These are phyloP conservation scores for Thereva nobilitata DNA, from an alignment of 2,888 invertebrate genomes.

Conservation along the genomic window DNA sequence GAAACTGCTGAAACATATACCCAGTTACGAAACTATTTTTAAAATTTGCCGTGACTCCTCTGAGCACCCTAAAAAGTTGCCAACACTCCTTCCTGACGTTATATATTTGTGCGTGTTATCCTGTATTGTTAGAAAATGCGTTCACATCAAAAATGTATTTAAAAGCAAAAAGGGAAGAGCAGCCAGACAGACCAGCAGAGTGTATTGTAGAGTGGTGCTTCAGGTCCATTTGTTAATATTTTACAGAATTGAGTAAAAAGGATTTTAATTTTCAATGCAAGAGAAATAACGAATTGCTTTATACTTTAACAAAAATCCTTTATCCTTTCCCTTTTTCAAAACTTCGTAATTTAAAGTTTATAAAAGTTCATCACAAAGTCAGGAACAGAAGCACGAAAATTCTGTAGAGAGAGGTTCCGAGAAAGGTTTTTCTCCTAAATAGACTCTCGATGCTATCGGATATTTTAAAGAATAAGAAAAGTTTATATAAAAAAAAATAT, in stretches of 20 bases:
- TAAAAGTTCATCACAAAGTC: slow-evolving; percentile 27
- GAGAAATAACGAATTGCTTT: not conserved
- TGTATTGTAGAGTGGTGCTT: slow-evolving; percentile 1
- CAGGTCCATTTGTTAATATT: slow-evolving; percentile 24
- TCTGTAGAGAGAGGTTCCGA: no score
- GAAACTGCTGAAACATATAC: no score
- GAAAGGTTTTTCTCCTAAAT: slow-evolving; percentile 9
- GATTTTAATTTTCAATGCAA: slow-evolving; percentile 21
- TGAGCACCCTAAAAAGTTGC: no score
- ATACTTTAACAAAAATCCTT: not conserved
- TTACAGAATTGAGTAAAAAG: not conserved
- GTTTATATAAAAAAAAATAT: no score
- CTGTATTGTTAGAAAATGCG: not conserved
- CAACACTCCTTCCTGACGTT: no score
- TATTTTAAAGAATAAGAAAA: no score
- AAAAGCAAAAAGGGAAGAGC: slow-evolving; percentile 3
- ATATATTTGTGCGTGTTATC: no score
- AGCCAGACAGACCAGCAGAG: no score
- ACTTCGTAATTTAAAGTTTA: slow-evolving; percentile 24
- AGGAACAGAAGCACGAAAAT: slow-evolving; percentile 12
- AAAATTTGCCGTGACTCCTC: no score
- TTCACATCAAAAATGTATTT: slow-evolving; percentile 22
- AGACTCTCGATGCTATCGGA: no score
- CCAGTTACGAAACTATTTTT: no score
- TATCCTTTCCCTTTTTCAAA: slow-evolving; percentile 10